phyloP scores from a whole-genome alignment of 2,113 vertebrate genomes.

The Lucifuga dentata region DNA sequence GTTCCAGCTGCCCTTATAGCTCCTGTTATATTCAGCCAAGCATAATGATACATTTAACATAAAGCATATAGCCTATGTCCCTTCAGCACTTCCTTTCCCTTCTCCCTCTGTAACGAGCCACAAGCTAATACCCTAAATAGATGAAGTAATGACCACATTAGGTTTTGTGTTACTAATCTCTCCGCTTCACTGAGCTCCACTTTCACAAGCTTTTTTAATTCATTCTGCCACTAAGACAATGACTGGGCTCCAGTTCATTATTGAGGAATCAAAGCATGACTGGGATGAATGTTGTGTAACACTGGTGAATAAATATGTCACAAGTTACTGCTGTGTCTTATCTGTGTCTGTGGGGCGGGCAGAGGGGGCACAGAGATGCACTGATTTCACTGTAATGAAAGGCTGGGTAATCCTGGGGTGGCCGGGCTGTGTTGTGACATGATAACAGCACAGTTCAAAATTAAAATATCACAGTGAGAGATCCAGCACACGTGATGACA shows the following conservation, averaged over 20 bases:
- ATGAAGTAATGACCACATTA: conserved; percentile 28
- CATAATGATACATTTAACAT: conserved; percentile 51
- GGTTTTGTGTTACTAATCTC: conserved; percentile 36
- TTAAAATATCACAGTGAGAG: neutral
- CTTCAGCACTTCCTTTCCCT: conserved; percentile 2
- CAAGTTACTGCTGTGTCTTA: conserved; percentile 44
- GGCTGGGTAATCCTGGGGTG: conserved; percentile 16
- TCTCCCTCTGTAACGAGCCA: conserved; percentile 19
- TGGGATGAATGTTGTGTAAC: conserved; percentile 53
- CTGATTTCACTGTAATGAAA: conserved; percentile 53
- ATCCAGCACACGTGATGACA: no score
- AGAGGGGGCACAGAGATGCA: neutral
- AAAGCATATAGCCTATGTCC: conserved; percentile 17
- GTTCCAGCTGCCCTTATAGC: conserved; percentile 27
- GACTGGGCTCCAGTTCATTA: conserved; percentile 46
- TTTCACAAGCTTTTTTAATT: conserved; percentile 50
- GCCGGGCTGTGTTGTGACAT: conserved; percentile 41
- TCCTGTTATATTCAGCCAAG: conserved; percentile 32
- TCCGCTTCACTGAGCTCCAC: conserved; percentile 23
- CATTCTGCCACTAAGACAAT: conserved; percentile 13
- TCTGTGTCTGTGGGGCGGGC: conserved; percentile 19
- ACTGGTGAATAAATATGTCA: conserved; percentile 48
- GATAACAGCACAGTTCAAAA: conserved; percentile 37
- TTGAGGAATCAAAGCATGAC: conserved; percentile 45
- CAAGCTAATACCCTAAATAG: conserved; percentile 27